These are phyloP conservation scores for Euwallacea fornicatus DNA, from an alignment of 1,140 invertebrate species.

Conservation along the genomic window DNA sequence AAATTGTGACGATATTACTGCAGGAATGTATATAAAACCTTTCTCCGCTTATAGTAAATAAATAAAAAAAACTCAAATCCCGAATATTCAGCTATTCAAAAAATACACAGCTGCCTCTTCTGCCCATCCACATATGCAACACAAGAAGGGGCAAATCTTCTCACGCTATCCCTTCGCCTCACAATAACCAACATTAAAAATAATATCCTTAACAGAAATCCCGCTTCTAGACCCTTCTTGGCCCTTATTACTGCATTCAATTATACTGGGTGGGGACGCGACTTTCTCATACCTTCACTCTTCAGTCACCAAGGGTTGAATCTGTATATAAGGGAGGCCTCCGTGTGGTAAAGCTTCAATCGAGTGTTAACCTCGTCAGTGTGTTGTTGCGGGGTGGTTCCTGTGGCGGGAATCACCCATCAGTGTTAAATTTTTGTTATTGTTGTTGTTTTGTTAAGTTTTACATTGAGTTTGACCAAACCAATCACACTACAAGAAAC, in stretches of 20 bases:
- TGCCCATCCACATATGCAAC: no score
- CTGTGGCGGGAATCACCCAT: constrained; percentile 8
- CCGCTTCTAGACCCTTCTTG: constrained; percentile 11
- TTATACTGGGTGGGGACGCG: constrained; percentile 26
- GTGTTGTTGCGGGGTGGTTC: neutral
- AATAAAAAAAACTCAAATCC: no score
- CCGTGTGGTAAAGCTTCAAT: neutral
- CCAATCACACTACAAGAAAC: no score
- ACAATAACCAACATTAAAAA: neutral
- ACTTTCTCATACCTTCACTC: constrained; percentile 31
- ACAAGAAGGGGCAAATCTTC: constrained; percentile 12
- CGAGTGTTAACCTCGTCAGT: neutral
- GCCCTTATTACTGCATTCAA: constrained; percentile 27
- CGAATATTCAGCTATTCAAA: no score
- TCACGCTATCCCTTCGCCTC: constrained; percentile 19
- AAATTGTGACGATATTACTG: no score
- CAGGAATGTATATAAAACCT: no score
- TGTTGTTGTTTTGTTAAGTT: constrained; percentile 14
- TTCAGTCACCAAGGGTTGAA: constrained; percentile 17
- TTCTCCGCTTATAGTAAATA: no score
- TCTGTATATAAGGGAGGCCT: constrained; percentile 22
- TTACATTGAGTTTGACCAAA: neutral
- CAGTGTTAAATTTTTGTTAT: constrained; percentile 42
- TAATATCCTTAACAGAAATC: no score
- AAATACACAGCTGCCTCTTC: no score